Evolutionary conservation across 2,113 vertebrate species (phyloP), one percentile per base, ranked within the genome.

Genomic region (Tupaia chinensis): DNA sequence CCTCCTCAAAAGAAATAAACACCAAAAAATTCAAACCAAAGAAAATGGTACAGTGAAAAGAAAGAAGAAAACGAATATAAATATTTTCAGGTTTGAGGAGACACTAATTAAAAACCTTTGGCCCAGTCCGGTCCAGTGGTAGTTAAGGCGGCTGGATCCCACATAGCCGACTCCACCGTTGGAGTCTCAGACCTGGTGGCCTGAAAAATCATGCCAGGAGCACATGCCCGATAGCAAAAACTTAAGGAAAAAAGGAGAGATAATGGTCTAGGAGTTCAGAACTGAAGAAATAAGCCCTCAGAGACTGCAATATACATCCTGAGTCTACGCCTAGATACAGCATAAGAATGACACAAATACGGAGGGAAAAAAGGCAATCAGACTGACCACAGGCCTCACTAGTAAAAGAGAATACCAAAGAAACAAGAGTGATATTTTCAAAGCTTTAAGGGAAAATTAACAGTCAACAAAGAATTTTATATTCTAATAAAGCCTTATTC

Each of bases 21-120:
- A 63, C 32, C 89, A 85, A 76, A 93, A 89, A 25, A 76, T 60
- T 88, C 56, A 88, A 80, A 84, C n/a, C 15, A 81, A 93, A 91
- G 25, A 4, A 78, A 90, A 66, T 2, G 89, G 8, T 72, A 83
- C 32, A 32, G 65, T 58, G 19, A 94, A 58, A 27, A 65, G 32
- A 85, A 72, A 84, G 16, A 19, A 16, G 20, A 73, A 20, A 84
- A 69, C n/a, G 27, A 54, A 76, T 5, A 61, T 73, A 85, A 53
- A 78, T 58, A 77, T 44, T 74, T 93, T 78, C 17, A 78, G 60
- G 68, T 69, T 54, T 58, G 8, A 63, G 25, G 63, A 20, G 7
- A 7, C 44, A 65, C 53, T 12, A 93, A 32, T 90, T 73, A 86
- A 85, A 85, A 77, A 15, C 23, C 44, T 82, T 80, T 53, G 44